A percentile compares a stretch with the other conserved stretches of the same genome.
Conservation (phyloP, 1,140 invertebrate species). For the Galendromus occidentalis region DNA sequence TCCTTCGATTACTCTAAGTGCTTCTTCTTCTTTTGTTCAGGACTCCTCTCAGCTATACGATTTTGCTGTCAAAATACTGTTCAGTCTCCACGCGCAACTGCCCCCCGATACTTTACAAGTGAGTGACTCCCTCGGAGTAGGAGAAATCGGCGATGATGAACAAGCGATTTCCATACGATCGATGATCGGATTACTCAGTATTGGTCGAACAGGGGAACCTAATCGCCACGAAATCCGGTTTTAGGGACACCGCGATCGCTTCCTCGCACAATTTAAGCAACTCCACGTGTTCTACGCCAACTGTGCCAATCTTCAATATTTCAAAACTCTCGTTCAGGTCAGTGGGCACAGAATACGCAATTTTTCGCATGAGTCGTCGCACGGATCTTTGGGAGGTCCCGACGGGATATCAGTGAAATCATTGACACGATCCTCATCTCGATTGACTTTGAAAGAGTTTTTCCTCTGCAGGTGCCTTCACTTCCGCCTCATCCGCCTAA, state of each 20-base stretch:
- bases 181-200: no score
- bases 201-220: no score
- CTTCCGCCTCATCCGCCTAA: conserved; percentile 63
- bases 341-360: no score
- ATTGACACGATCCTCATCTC: no score
- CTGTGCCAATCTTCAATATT: conserved; percentile 85
- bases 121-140: conserved; percentile 21
- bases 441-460: no score
- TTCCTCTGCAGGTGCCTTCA: neutral
- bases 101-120: conserved; percentile 24
- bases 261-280: conserved; percentile 65
- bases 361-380: no score
- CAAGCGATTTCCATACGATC: no score
- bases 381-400: no score
- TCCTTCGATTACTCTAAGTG: neutral
- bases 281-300: conserved; percentile 82
- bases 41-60: conserved; percentile 92
- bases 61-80: conserved; percentile 83
- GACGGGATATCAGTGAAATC: no score
- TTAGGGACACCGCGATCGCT: conserved; percentile 71
- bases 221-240: conserved; percentile 31
- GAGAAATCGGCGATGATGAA: neutral
- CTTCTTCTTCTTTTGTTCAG: conserved; percentile 13
- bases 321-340: conserved; percentile 82
- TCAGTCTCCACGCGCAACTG: conserved; percentile 58